phyloP scores from a whole-genome alignment of 2,113 vertebrate species.

The Arizona elegans region DNA sequence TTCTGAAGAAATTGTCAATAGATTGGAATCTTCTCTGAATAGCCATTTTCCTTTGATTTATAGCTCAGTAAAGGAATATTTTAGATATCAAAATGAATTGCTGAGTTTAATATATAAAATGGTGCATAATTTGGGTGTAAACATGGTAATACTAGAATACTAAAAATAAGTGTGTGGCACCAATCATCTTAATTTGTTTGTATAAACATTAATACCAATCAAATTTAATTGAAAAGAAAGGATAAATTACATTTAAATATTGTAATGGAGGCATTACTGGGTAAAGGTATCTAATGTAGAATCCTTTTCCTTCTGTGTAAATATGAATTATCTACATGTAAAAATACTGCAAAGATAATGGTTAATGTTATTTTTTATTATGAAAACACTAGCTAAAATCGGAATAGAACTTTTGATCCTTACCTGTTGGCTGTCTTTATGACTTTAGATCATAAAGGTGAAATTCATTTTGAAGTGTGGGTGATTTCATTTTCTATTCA shows the following conservation, averaged over 20 bases:
- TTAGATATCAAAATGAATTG: neutral
- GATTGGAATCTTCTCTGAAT: neutral
- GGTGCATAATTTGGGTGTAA: neutral
- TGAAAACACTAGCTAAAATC: constrained; percentile 19
- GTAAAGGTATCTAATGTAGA: neutral
- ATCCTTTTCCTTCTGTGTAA: neutral
- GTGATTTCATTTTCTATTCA: neutral
- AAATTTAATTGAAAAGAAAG: neutral
- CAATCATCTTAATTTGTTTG: neutral
- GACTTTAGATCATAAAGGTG: neutral
- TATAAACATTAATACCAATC: neutral
- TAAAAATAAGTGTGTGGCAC: neutral
- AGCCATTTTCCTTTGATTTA: neutral
- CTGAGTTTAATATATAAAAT: neutral
- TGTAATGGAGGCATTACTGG: neutral
- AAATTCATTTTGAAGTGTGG: neutral
- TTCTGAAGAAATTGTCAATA: neutral
- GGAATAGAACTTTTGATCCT: constrained; percentile 36
- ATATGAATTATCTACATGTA: constrained; percentile 1
- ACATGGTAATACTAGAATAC: neutral
- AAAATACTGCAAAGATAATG: neutral
- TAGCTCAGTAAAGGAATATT: neutral
- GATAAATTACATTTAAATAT: neutral
- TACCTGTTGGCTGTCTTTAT: constrained; percentile 1
- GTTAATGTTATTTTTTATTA: constrained; percentile 27